Evolutionary conservation across 2,113 vertebrate genomes (phyloP).

Genomic region (Pelecanoides urinatrix): DNA sequence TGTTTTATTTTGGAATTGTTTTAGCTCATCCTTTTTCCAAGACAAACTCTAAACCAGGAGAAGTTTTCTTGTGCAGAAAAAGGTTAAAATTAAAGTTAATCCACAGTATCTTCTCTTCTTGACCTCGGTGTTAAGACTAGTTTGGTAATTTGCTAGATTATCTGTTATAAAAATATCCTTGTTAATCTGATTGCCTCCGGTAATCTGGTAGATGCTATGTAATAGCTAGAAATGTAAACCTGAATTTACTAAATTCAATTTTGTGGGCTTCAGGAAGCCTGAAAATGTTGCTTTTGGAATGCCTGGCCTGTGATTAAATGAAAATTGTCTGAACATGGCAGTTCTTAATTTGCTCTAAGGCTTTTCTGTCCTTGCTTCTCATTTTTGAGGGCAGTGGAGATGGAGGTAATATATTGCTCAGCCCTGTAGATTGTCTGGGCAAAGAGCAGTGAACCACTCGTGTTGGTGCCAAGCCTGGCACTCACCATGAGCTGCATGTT

Average conservation of each 20-base stretch:
- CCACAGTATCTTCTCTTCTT: not conserved
- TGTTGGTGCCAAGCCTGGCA: not conserved
- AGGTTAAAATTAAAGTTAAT: not conserved
- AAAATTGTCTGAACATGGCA: not conserved
- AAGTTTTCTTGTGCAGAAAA: not conserved
- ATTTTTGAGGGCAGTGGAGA: not conserved
- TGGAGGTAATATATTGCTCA: not conserved
- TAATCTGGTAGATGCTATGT: not conserved
- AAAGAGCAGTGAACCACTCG: not conserved
- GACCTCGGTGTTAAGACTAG: not conserved
- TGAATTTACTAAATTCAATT: not conserved
- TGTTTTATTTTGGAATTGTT: not conserved
- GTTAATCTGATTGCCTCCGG: slow-evolving; percentile 1
- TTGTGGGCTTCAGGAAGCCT: not conserved
- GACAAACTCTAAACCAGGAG: not conserved
- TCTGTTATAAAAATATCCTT: slow-evolving; percentile 15
- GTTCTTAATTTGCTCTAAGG: not conserved
- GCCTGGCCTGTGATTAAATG: not conserved
- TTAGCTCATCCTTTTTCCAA: not conserved
- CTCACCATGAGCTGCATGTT: not conserved
- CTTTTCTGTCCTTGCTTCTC: not conserved
- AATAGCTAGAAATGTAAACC: not conserved
- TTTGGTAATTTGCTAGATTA: not conserved
- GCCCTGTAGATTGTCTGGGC: not conserved
- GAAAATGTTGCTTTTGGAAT: slow-evolving; percentile 2